Evolutionary conservation across 2,113 vertebrate genomes (phyloP).

Genomic region (Pleuronectes platessa): DNA sequence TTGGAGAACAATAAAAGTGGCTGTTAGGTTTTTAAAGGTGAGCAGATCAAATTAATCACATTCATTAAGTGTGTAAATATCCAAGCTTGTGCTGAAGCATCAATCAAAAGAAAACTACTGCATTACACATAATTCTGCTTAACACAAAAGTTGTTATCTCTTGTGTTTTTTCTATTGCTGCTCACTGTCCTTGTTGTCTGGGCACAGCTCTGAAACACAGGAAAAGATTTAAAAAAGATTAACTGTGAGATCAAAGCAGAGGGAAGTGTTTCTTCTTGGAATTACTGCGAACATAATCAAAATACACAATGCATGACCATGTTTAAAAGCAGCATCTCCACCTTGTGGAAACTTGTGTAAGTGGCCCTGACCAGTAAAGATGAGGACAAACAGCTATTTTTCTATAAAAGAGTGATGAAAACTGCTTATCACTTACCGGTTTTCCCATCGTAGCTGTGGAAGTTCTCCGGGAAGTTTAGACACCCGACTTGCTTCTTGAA

Average conservation of each 20-base stretch:
- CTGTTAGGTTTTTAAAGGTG: neutral
- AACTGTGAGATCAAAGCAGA: neutral
- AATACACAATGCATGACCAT: neutral
- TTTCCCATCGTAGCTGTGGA: slow-evolving; percentile 67
- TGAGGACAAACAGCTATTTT: neutral
- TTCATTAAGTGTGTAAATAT: slow-evolving; percentile 5
- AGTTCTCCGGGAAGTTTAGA: slow-evolving; percentile 69
- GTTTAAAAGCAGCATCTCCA: slow-evolving; percentile 26
- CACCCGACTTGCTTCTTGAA: slow-evolving; percentile 72
- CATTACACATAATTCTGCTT: slow-evolving; percentile 9
- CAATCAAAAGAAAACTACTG: slow-evolving; percentile 19
- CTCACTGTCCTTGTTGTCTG: slow-evolving; percentile 59
- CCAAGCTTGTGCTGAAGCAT: neutral
- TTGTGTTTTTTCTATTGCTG: slow-evolving; percentile 2
- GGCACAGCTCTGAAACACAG: slow-evolving; percentile 74
- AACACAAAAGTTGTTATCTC: slow-evolving; percentile 3
- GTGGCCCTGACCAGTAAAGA: neutral
- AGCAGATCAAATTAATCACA: slow-evolving; percentile 8
- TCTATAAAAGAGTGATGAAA: neutral
- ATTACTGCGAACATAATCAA: neutral
- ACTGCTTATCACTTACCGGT: slow-evolving; percentile 56
- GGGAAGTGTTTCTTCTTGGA: neutral
- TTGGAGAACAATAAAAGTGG: slow-evolving; percentile 1
- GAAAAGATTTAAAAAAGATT: slow-evolving; percentile 4
- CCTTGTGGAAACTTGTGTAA: slow-evolving; percentile 40